Evolutionary conservation across 2,113 vertebrate genomes (phyloP).

Genomic region (Argyrosomus japonicus): DNA sequence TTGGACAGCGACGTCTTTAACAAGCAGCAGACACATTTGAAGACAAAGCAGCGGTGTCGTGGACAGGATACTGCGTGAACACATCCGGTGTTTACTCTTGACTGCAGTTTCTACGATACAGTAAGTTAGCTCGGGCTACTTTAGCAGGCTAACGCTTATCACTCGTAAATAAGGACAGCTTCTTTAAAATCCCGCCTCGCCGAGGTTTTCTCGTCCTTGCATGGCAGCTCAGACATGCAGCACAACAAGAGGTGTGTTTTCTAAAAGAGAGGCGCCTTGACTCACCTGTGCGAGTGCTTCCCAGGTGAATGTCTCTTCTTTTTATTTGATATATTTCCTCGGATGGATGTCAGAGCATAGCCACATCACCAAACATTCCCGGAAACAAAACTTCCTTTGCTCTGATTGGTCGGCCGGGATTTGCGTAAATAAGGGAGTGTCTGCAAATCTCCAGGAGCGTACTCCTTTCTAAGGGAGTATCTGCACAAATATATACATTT

Average conservation of each 20-base stretch:
- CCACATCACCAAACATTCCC: constrained; percentile 88
- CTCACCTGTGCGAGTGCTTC: constrained; percentile 75
- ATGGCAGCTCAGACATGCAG: constrained; percentile 14
- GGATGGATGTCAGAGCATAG: constrained; percentile 79
- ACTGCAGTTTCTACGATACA: constrained; percentile 30
- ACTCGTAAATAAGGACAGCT: constrained; percentile 51
- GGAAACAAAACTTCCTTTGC: constrained; percentile 80
- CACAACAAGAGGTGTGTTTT: neutral
- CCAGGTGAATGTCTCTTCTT: constrained; percentile 52
- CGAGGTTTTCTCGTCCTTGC: neutral
- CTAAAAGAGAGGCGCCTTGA: constrained; percentile 2
- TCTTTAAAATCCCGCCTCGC: constrained; percentile 35
- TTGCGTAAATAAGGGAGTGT: constrained; percentile 68
- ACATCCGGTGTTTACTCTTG: constrained; percentile 10
- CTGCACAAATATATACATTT: neutral
- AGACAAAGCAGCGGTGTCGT: neutral
- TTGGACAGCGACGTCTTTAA: neutral
- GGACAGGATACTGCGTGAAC: constrained; percentile 5
- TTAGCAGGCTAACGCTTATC: constrained; percentile 45
- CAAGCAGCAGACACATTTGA: neutral
- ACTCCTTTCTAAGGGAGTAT: constrained; percentile 28
- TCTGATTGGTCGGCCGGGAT: constrained; percentile 77
- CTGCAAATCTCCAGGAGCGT: constrained; percentile 23
- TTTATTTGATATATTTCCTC: constrained; percentile 76
- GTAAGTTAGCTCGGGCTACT: constrained; percentile 60